phyloP scores from a whole-genome alignment of 2,888 invertebrate species.

The Tipula unca region DNA sequence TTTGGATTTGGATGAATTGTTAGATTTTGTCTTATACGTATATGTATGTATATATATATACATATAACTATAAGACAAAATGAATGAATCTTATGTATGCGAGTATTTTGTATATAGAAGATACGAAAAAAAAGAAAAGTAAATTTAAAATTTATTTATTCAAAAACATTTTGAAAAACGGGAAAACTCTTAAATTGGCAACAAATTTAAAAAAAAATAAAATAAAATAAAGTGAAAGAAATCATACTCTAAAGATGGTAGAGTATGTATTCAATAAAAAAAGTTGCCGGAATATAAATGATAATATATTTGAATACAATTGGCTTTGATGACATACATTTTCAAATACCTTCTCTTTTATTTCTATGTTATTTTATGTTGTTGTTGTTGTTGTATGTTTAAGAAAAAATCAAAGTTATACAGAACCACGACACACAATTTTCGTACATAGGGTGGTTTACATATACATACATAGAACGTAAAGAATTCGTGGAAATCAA shows the following conservation, averaged over 20 bases:
- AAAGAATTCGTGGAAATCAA: background rate
- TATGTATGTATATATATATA: background rate
- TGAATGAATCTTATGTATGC: background rate
- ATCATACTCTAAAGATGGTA: background rate
- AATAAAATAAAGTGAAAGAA: background rate
- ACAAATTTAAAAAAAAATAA: background rate
- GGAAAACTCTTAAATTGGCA: slow-evolving; percentile 8
- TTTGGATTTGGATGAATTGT: background rate
- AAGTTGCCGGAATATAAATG: background rate
- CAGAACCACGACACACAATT: background rate
- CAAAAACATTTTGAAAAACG: background rate
- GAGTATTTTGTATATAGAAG: background rate
- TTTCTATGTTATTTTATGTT: too few species aligned
- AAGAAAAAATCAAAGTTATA: background rate
- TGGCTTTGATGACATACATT: slow-evolving; percentile 14
- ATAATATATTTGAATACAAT: slow-evolving; percentile 9
- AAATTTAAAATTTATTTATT: slow-evolving; percentile 14
- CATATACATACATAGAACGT: background rate
- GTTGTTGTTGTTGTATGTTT: background rate
- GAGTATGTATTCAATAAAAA: background rate
- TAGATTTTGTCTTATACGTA: background rate
- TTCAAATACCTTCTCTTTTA: too few species aligned
- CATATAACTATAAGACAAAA: background rate
- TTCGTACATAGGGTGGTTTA: background rate
- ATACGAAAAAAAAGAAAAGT: background rate